Evolutionary conservation across 2,113 vertebrate species (phyloP).

Genomic region (Pycnonotus jocosus): DNA sequence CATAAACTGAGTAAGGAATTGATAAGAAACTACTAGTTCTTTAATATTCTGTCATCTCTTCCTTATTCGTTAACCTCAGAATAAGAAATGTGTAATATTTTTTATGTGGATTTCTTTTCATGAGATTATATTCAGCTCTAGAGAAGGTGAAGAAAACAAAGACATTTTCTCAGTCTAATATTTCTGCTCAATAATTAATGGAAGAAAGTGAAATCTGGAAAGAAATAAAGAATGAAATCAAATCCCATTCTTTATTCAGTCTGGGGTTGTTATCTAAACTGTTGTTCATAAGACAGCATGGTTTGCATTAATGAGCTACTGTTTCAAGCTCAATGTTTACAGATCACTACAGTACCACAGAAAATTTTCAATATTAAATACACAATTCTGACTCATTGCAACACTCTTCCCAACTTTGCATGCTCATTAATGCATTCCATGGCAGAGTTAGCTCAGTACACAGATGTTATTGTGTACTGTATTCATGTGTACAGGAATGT

Average conservation of each 20-base stretch:
- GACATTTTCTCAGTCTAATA: not conserved
- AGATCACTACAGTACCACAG: not conserved
- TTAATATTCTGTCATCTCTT: not conserved
- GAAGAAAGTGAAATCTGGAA: not conserved
- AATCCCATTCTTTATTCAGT: not conserved
- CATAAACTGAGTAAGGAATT: not conserved
- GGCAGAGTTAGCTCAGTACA: not conserved
- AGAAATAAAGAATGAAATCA: not conserved
- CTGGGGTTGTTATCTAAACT: not conserved
- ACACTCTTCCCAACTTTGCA: not conserved
- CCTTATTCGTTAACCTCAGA: not conserved
- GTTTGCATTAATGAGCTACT: not conserved
- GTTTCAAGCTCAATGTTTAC: not conserved
- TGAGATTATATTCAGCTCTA: not conserved
- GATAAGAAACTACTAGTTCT: not conserved
- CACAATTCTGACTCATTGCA: not conserved
- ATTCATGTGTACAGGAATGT: not conserved
- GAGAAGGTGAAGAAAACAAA: not conserved
- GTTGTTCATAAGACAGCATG: not conserved
- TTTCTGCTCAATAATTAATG: not conserved
- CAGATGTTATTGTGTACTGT: not conserved
- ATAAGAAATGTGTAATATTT: not conserved
- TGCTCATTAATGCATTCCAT: not conserved
- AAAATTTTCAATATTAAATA: not conserved
- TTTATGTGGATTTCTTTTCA: not conserved